Evolutionary conservation across 2,797 vertebrate species (phyloP), one percentile per base, ranked within the genome.

Genomic region (Neomorphus geoffroyi): DNA sequence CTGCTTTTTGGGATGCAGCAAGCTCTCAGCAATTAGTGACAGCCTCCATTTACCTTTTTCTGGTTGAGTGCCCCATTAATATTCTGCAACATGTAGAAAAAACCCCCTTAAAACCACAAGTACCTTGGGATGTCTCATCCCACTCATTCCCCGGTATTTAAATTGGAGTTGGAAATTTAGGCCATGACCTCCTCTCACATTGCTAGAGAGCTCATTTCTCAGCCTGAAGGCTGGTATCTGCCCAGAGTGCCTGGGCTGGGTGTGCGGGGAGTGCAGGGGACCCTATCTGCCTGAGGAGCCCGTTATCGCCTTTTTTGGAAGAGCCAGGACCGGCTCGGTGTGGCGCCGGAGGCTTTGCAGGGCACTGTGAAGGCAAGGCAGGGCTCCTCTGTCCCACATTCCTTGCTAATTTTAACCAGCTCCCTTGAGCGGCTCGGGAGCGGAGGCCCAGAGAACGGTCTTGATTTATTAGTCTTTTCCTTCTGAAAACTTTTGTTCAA

Each of bases 361-460:
- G 39, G 90, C 21, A 10, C 60, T 61, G 80, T 14, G 22, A 27
- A 61, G 22, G 61, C 6, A 7, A 67, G 85, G 93, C 92, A 46
- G 53, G 77, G 56, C 78, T 93, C 75, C 94, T 86, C 74, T 45
- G 11, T 64, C 92, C 85, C 95, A 94, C 96, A 97, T 97, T 96
- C 96, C 96, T 70, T 89, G 91, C 96, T 97, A 97, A 97, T 96
- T 97, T 97, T 97, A 97, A 94, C 96, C 87, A 69, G 87, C 78
- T 95, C 90, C 91, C 86, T 92, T 3, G 57, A 94, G 94, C 30
- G 1, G n/a, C 82, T 69, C 4, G 2, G 64, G 80, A 53, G 69
- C 10, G 2, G 56, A 64, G 77, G 85, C 81, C 83, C 7, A 0
- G 13, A 58, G 81, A 43, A 45, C 11, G 3, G 74, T 8, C 90